Evolutionary conservation across 2,113 vertebrate genomes (phyloP), one percentile per base, ranked within the genome.

Genomic region (Condylura cristata): DNA sequence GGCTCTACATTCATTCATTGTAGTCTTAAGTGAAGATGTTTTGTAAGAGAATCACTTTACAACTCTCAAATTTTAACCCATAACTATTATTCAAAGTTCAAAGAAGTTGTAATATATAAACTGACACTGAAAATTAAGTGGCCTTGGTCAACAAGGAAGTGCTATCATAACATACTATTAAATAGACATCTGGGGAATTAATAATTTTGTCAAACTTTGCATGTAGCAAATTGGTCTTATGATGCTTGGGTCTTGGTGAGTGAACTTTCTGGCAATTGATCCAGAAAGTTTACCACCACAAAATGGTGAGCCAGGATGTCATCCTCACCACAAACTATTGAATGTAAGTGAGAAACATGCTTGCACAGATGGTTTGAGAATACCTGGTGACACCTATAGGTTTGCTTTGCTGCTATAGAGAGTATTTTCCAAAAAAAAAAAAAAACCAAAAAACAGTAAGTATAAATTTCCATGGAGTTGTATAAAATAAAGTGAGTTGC

Each of bases 181-280:
- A 90, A 26, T 76, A 41, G 60, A 56, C 5, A 72, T 89, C 80
- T 89, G 18, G 18, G 58, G 2, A 82, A 22, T 90, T 91, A 68
- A 88, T 89, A 80, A 10, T 82, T 82, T 79, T 83, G 39, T 89
- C 48, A 95, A 79, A 58, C 90, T 58, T 30, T 22, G 44, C 48
- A 88, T 71, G 34, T 12, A 89, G 28, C 28, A 89, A 89, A 70
- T 75, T 44, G 28, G 7, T 65, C 18, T 48, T 95, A 44, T 39
- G 30, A 75, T 86, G 44, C 93, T 91, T 60, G 30, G 34, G 1
- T 86, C 11, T 70, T 51, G 58, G 26, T 71, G 70, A 87, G n/a
- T 76, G 9, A 22, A 32, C 60, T 86, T 95, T 90, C 46, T 92
- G 24, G 6, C 92, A 78, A 80, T 28, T 94, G n/a, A 66, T 17